phyloP scores from a whole-genome alignment of 2,888 invertebrate genomes.

The Zhuqinia jingwanae region DNA sequence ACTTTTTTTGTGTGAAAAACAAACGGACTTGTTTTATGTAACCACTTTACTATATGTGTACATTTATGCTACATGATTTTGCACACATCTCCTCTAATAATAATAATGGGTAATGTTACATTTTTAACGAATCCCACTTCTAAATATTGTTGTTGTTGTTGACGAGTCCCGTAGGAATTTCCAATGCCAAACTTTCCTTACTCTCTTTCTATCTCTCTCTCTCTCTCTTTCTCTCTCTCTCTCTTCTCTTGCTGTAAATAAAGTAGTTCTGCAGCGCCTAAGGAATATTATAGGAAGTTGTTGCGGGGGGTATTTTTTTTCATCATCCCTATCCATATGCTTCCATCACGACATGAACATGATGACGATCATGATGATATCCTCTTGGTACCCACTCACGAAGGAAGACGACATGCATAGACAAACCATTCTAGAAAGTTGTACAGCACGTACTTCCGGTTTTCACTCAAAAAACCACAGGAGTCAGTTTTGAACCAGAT shows the following conservation, averaged over 20 bases:
- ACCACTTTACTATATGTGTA: too few relatives aligned
- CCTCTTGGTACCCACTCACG: too few relatives aligned
- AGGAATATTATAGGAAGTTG: background rate
- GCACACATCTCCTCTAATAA: background rate
- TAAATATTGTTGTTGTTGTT: conserved; percentile 48
- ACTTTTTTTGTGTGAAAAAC: background rate
- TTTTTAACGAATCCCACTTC: conserved; percentile 58
- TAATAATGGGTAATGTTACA: background rate
- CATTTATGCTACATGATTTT: too few relatives aligned
- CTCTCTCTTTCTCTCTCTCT: background rate
- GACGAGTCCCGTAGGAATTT: conserved; percentile 63
- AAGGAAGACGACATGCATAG: too few relatives aligned
- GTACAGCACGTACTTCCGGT: conserved; percentile 40
- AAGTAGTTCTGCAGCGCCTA: background rate
- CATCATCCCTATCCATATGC: background rate
- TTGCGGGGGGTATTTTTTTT: background rate
- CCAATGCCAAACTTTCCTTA: conserved; percentile 48
- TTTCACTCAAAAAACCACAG: background rate
- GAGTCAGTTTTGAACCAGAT: background rate
- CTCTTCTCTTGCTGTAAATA: background rate
- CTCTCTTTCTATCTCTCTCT: background rate
- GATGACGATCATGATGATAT: too few relatives aligned
- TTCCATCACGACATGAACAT: conserved; percentile 5
- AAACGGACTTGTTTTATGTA: background rate
- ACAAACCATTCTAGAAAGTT: background rate